Evolutionary conservation across 2,888 invertebrate species (phyloP).

Genomic region (Nemotelus pantherinus): DNA sequence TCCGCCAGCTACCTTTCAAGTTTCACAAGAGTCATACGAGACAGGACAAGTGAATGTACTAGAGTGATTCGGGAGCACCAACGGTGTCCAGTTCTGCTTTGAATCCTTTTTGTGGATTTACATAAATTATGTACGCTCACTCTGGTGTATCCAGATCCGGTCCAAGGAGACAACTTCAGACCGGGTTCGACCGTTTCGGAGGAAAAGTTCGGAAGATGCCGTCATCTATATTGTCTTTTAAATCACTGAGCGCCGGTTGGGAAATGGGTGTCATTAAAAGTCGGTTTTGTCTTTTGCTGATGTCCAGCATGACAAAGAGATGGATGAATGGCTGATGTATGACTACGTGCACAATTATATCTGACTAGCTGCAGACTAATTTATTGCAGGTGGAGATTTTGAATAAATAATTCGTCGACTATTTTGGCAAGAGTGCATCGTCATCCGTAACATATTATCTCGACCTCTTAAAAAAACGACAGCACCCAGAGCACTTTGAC

Average conservation of each 20-base stretch:
- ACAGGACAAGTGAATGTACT: no score
- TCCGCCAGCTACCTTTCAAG: no score
- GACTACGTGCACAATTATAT: no score
- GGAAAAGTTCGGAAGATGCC: conserved; percentile 29
- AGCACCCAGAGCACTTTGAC: no score
- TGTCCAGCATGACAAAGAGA: background rate
- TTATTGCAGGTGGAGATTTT: no score
- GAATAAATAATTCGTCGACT: no score
- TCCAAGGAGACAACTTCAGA: conserved; percentile 5
- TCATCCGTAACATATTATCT: no score
- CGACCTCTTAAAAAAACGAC: no score
- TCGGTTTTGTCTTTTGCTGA: conserved; percentile 13
- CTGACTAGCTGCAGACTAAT: no score
- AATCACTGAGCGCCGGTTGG: conserved; percentile 3
- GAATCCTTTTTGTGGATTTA: conserved; percentile 44
- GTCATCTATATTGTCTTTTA: conserved; percentile 11
- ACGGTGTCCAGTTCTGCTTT: background rate
- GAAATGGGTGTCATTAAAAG: background rate
- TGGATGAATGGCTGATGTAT: background rate
- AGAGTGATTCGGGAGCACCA: no score
- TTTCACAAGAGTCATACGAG: no score
- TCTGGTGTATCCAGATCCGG: conserved; percentile 29
- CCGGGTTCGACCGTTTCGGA: conserved; percentile 6
- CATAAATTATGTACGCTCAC: conserved; percentile 51
- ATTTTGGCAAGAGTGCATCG: no score